Evolutionary conservation across 1,140 invertebrate genomes (phyloP), one percentile per base, ranked within the genome.

Genomic region (Trinorchestia longiramus): DNA sequence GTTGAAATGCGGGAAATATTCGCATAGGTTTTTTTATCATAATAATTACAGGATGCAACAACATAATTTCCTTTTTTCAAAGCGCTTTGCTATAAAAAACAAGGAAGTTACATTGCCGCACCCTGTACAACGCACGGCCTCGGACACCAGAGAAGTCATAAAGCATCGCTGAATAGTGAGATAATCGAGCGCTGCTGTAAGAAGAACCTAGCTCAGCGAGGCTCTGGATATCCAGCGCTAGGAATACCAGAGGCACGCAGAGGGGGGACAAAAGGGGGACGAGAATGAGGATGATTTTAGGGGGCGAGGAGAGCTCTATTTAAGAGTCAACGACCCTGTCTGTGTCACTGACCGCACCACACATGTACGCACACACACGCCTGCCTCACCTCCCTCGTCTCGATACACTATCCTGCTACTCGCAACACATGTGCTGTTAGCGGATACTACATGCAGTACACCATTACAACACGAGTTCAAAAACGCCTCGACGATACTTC

Each of bases 301-400:
- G 92, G 43, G 92, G 92, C 43, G 92, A 94, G 92, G 92, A 94
- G 92, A 94, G 92, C 43, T 94, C 92, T 94, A 94, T 94, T 94
- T 94, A 94, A 94, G 92, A 94, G 92, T 94, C 92, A 94, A 94
- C 92, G 92, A 94, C 92, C 92, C 44, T 94, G 88, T 41, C 92
- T n/a, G 92, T 94, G 92, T 94, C 92, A 94, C 92, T 94, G 92
- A 94, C 92, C 92, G 92, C 92, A 44, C 92, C 62, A 77, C 62
- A 77, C 62, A 77, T 28, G 36, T 28, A 77, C 62, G 36, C 62
- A 36, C 62, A 36, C 62, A 53, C 47, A 19, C 47, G 47, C 47
- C 47, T 53, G 47, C 47, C 62, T 28, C 11, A 11, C 62, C 28
- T 36, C 62, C 62, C 62, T 36, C 62, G 15, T 28, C 62, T 1